A percentile compares a stretch with the other conserved stretches of the same genome.
Conservation (phyloP, 2,888 invertebrate genomes). For the Ectropis crepuscularia region DNA sequence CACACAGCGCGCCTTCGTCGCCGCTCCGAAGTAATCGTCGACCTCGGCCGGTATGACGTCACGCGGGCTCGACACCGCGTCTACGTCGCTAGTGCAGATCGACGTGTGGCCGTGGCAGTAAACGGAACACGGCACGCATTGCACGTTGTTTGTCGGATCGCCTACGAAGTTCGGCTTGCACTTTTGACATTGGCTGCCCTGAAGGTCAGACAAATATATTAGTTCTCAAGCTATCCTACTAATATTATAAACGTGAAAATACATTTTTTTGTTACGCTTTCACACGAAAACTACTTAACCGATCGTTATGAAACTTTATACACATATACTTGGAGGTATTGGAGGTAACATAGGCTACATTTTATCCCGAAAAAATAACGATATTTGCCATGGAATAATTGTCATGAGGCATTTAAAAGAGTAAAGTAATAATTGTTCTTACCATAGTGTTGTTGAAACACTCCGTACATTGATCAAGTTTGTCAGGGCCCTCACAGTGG, state of each 20-base stretch:
- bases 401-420: neutral
- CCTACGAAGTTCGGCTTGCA: constrained; percentile 97
- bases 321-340: too few species aligned
- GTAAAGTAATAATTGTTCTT: constrained; percentile 38
- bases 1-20: constrained; percentile 90
- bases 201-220: constrained; percentile 15
- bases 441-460: constrained; percentile 97
- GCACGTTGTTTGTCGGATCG: constrained; percentile 93
- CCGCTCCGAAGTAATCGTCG: constrained; percentile 86
- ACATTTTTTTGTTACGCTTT: too few species aligned
- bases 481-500: constrained; percentile 94
- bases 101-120: constrained; percentile 96
- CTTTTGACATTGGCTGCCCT: constrained; percentile 95
- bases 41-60: constrained; percentile 83
- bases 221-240: neutral
- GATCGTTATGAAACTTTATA: too few species aligned
- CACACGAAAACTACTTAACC: too few species aligned
- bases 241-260: too few species aligned
- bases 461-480: constrained; percentile 91
- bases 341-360: too few species aligned
- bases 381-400: too few species aligned
- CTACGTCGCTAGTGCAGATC: constrained; percentile 89
- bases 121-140: constrained; percentile 94
- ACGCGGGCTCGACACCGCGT: constrained; percentile 66
- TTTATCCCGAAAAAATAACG: too few species aligned